Percentiles rank a stretch among this genome's conserved stretches.
phyloP scores from a whole-genome alignment of 2,888 invertebrate species.

The Drosophila suboccidentalis region DNA sequence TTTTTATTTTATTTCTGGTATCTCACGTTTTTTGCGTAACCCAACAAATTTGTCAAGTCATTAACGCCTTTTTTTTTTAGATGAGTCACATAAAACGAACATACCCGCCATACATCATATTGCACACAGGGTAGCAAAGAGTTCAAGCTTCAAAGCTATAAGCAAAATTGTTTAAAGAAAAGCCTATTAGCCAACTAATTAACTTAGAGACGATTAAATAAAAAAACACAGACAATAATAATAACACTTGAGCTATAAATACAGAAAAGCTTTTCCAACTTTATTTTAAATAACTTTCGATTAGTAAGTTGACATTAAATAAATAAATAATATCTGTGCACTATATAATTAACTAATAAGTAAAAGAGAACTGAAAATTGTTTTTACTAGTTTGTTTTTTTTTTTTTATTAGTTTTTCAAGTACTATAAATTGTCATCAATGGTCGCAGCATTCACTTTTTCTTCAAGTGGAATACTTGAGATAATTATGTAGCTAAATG shows the following conservation, averaged over 20 bases:
- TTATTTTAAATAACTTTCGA: too few relatives aligned
- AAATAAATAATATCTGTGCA: background rate
- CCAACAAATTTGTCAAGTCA: background rate
- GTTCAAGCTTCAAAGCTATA: slow-evolving; percentile 1
- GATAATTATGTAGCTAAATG: slow-evolving; percentile 9
- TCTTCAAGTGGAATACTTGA: slow-evolving; percentile 1
- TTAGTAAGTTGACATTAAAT: background rate
- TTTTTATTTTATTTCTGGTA: background rate
- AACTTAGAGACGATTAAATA: slow-evolving; percentile 32
- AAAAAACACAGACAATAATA: slow-evolving; percentile 2
- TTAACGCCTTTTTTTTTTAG: background rate
- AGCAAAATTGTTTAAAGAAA: slow-evolving; percentile 27
- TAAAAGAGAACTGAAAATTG: background rate
- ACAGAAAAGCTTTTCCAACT: background rate
- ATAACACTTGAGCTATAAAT: background rate
- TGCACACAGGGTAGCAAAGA: background rate
- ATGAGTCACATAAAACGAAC: too few relatives aligned
- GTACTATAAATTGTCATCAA: background rate
- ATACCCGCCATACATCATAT: background rate
- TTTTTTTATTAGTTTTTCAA: background rate
- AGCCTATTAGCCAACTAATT: slow-evolving; percentile 60
- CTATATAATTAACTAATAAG: background rate
- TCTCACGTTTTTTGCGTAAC: background rate
- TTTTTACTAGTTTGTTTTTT: background rate
- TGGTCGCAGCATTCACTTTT: slow-evolving; percentile 1